These are phyloP conservation scores for Empidonax alnorum DNA, from an alignment of 2,113 vertebrate genomes.

Conservation along the genomic window DNA sequence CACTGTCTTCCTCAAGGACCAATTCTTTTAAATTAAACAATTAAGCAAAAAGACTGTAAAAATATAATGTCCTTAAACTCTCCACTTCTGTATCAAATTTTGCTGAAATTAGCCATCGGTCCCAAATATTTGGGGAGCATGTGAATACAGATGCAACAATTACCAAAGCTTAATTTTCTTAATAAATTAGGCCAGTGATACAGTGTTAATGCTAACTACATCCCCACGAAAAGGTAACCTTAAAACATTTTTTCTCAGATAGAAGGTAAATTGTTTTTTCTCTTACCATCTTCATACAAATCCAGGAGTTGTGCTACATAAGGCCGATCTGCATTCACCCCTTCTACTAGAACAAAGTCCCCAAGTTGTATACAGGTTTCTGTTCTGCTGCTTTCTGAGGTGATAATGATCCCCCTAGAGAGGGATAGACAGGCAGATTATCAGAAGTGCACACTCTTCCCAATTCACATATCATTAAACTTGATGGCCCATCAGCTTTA, in stretches of 20 bases:
- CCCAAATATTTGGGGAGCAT: neutral
- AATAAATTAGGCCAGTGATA: neutral
- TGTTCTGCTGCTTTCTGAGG: conserved; percentile 60
- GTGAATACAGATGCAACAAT: neutral
- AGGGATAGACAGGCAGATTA: neutral
- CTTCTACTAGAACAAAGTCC: conserved; percentile 88
- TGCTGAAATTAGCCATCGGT: neutral
- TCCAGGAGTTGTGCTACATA: conserved; percentile 85
- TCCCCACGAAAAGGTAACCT: neutral
- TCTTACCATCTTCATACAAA: conserved; percentile 88
- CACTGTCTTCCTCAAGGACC: neutral
- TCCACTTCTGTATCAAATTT: neutral
- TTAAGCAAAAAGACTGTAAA: neutral
- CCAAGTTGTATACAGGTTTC: conserved; percentile 72
- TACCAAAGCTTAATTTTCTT: neutral
- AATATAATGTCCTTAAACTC: neutral
- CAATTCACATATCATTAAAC: neutral
- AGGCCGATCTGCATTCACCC: conserved; percentile 80
- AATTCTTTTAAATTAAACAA: neutral
- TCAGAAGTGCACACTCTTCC: neutral
- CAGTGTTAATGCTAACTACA: neutral
- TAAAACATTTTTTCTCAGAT: neutral
- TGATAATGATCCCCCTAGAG: conserved; percentile 82
- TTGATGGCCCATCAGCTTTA: neutral
- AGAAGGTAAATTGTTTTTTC: neutral